These are phyloP conservation scores for Sycophila sp. DNA, from an alignment of 1,140 invertebrate genomes.

Conservation along the genomic window DNA sequence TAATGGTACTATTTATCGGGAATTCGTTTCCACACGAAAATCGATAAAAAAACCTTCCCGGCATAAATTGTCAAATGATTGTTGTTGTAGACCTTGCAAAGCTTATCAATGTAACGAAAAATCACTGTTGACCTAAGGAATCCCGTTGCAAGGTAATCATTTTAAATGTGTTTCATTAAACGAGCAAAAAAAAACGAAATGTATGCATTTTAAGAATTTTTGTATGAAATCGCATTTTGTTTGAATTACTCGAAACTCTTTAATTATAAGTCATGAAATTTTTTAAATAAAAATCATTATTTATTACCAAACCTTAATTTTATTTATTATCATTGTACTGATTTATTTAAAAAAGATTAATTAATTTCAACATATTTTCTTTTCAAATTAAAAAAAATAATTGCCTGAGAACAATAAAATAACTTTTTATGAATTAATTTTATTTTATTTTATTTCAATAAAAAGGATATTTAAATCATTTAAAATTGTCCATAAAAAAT, in stretches of 20 bases:
- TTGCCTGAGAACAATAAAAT: too few species aligned
- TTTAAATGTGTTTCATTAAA: neutral
- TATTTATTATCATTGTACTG: too few species aligned
- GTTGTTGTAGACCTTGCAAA: neutral
- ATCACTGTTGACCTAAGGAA: constrained; percentile 13
- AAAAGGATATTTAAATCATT: too few species aligned
- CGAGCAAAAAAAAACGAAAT: neutral
- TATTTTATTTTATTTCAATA: too few species aligned
- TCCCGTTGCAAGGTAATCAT: neutral
- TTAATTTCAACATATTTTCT: too few species aligned
- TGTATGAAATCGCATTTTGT: neutral
- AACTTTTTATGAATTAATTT: too few species aligned
- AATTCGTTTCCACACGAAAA: neutral
- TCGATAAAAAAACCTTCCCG: neutral
- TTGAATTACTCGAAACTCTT: neutral
- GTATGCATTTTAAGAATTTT: neutral
- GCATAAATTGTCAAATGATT: neutral
- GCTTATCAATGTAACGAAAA: constrained; percentile 22
- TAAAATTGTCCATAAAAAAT: too few species aligned
- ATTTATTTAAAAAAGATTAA: too few species aligned
- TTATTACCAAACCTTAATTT: too few species aligned
- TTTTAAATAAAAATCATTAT: constrained; percentile 16
- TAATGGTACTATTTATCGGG: neutral
- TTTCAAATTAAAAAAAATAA: neutral
- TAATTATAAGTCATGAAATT: constrained; percentile 5